Evolutionary conservation across 2,113 vertebrate genomes (phyloP).

Genomic region (Nestor notabilis): DNA sequence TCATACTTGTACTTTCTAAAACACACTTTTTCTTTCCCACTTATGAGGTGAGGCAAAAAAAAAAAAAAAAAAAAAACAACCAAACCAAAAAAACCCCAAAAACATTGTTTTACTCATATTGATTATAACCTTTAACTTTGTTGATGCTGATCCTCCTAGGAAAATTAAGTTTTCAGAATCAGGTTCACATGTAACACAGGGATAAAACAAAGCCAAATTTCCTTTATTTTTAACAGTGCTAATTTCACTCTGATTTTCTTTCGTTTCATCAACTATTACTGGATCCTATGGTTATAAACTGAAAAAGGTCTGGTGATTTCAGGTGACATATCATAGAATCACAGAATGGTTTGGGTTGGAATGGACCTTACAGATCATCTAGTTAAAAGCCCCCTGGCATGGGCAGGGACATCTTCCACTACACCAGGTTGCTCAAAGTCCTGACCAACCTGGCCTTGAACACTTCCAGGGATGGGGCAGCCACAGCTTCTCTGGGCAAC

Average conservation of each 20-base stretch:
- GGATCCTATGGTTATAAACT: background rate
- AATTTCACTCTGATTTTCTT: background rate
- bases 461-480: background rate
- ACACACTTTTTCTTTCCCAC: background rate
- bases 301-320: background rate
- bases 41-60: background rate
- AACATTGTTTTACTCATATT: background rate
- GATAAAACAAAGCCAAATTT: background rate
- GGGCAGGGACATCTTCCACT: background rate
- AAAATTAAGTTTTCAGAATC: background rate
- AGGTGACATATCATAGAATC: background rate
- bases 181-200: background rate
- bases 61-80: too few species aligned
- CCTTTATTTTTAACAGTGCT: background rate
- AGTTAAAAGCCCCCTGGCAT: background rate
- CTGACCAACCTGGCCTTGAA: background rate
- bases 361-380: background rate
- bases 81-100: too few species aligned
- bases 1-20: background rate
- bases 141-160: background rate
- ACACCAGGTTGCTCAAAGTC: background rate
- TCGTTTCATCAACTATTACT: background rate
- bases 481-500: background rate
- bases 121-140: background rate
- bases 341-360: background rate